phyloP scores from a whole-genome alignment of 2,888 invertebrate genomes.

The Romanomermis culicivorax region DNA sequence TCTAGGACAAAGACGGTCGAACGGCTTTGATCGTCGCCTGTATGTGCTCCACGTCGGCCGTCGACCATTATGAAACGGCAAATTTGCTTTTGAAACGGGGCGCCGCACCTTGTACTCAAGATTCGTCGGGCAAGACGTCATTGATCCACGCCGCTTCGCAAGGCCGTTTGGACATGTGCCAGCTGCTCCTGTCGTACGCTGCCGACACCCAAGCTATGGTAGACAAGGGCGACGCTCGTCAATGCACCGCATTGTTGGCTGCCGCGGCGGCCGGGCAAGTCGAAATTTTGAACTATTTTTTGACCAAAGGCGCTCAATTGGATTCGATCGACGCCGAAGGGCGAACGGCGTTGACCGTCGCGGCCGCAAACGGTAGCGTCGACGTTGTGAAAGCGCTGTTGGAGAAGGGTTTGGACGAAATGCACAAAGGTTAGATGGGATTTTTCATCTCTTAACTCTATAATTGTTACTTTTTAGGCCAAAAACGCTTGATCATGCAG shows the following conservation, averaged over 20 bases:
- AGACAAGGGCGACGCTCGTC: constrained; percentile 58
- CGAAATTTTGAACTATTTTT: constrained; percentile 21
- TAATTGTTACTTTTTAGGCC: too few relatives aligned
- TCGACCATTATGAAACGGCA: constrained; percentile 29
- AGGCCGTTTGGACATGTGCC: constrained; percentile 74
- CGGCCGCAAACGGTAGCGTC: constrained; percentile 27
- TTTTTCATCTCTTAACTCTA: too few relatives aligned
- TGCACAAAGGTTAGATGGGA: constrained; percentile 19
- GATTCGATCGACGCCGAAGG: constrained; percentile 85
- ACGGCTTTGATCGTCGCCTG: constrained; percentile 71
- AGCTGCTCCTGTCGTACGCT: constrained; percentile 66
- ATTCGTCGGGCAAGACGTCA: constrained; percentile 67
- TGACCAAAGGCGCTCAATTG: constrained; percentile 42
- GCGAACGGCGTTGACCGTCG: constrained; percentile 46
- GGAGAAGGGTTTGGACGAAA: constrained; percentile 32
- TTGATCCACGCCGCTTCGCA: constrained; percentile 70
- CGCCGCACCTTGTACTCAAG: constrained; percentile 57
- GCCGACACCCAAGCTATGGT: too few relatives aligned
- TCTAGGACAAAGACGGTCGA: constrained; percentile 25
- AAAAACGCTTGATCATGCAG: too few relatives aligned
- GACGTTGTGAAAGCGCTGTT: constrained; percentile 57
- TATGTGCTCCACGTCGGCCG: constrained; percentile 37
- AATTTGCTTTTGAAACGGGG: constrained; percentile 54
- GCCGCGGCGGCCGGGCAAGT: constrained; percentile 21
- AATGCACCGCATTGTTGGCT: constrained; percentile 48